A percentile compares a stretch with the other conserved stretches of the same genome.
phyloP scores from a whole-genome alignment of 2,797 vertebrate species.

The Cynodonichthys magdalenae region DNA sequence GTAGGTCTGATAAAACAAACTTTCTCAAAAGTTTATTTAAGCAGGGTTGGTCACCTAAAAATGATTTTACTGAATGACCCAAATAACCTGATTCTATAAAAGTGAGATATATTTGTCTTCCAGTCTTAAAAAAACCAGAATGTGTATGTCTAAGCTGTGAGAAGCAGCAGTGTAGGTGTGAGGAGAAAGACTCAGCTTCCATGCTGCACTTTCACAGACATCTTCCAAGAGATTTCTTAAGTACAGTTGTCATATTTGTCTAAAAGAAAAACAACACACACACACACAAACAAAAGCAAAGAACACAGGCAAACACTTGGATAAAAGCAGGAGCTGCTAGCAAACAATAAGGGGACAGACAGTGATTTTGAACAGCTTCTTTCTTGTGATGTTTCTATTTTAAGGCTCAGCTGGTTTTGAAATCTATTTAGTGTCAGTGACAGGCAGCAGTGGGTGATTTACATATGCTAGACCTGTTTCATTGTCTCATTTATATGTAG shows the following conservation, averaged over 20 bases:
- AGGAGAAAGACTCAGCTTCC: slow-evolving; percentile 10
- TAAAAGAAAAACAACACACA: neutral
- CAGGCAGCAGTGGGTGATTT: slow-evolving; percentile 32
- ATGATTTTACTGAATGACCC: too few relatives aligned
- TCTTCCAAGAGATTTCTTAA: slow-evolving; percentile 34
- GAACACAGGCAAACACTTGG: slow-evolving; percentile 31
- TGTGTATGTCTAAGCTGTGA: too few relatives aligned
- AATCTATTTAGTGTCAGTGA: slow-evolving; percentile 39
- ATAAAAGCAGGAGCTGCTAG: slow-evolving; percentile 43
- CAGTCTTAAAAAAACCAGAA: neutral
- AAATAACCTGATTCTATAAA: neutral
- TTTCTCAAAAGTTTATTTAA: too few relatives aligned
- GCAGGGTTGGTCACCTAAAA: too few relatives aligned
- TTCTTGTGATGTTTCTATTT: slow-evolving; percentile 59
- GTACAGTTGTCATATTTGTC: slow-evolving; percentile 40
- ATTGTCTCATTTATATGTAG: slow-evolving; percentile 25
- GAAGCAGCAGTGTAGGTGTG: neutral
- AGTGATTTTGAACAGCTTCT: slow-evolving; percentile 43
- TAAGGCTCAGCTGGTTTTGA: slow-evolving; percentile 38
- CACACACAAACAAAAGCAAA: neutral
- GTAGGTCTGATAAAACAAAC: too few relatives aligned
- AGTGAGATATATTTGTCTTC: neutral
- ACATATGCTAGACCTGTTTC: slow-evolving; percentile 6
- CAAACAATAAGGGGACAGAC: slow-evolving; percentile 33
- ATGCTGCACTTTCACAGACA: slow-evolving; percentile 32